Evolutionary conservation across 1,140 invertebrate genomes (phyloP), one percentile per base, ranked within the genome.

Genomic region (Lethrus apterus): DNA sequence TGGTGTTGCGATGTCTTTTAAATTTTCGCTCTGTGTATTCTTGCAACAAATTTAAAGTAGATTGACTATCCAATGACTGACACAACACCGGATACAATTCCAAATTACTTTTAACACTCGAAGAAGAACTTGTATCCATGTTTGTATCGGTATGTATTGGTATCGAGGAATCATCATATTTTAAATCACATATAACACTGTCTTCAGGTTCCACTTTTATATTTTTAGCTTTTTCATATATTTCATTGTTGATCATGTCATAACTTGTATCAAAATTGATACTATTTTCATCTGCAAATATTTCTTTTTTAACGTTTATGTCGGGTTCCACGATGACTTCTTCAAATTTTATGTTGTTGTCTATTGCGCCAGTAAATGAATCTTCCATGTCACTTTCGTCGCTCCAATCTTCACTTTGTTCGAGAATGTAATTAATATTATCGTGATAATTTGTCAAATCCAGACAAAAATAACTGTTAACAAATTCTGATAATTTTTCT

Each of bases 251-350:
- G 35, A 21, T 3, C 21, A 42, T 2, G 21, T 42, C 7, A 42
- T 42, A 42, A 19, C 24, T 31, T 31, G 30, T 18, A 34, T 44
- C 44, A 29, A 33, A 52, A 33, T 31, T 30, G 4, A 30, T 46
- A 21, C 44, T 35, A 19, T 40, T 35, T 47, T 56, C 53, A 49
- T 57, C 50, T 8, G 58, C 58, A 46, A 38, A 48, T 10, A 51
- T 26, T 44, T 63, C 62, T 9, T 46, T 53, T 52, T 64, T 64
- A 15, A 64, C 51, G 50, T 59, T 58, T 7, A 63, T 61, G 43
- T 62, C 61, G 11, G 60, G 62, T 35, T 63, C 62, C 5, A 63
- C 48, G 9, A 60, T 55, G 0, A 65, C 54, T 51, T 63, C 54
- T 38, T 64, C 60, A 45, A 56, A 58, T 45, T 50, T 54, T 4